Evolutionary conservation across 2,888 invertebrate species (phyloP), one percentile per base, ranked within the genome.

Genomic region (Thalpophila matura): DNA sequence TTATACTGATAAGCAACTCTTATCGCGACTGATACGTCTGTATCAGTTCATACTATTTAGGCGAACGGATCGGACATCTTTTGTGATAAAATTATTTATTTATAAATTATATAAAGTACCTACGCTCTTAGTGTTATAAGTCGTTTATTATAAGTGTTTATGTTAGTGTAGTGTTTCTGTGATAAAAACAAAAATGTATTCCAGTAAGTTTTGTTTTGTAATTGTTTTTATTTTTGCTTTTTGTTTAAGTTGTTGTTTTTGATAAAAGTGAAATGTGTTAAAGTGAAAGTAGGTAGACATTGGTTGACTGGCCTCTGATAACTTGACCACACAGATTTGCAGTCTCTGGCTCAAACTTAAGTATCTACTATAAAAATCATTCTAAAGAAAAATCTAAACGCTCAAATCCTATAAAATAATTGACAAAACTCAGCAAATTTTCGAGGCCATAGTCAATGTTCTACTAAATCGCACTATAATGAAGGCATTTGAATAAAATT

Each of bases 201-300:
- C 84, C 6, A 85, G 86, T 85, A 74, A 86, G 85, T 82, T 18
- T 38, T 56, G 24, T 27, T 40, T n/a, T 38, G n/a, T 5, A 20
- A 46, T 37, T 22, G 6, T 22, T 40, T 14, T 16, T n/a, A 10
- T 31, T 26, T 27, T 16, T n/a, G 10, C 27, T 26, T 27, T 12
- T 45, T 26, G 1, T 33, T 4, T 5, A 14, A 5, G 0, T 43
- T 14, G 5, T 27, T 18, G 18, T 37, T 3, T 29, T 37, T 14
- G 29, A 1, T 0, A 6, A 18, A 18, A 29, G 14, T 26, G 4
- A 9, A 53, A n/a, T n/a, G n/a, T 27, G 16, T 5, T 33, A n/a
- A 33, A 14, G 43, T 35, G 16, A 24, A n/a, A 4, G 24, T 33
- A 46, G 6, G 12, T 12, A 14, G 35, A n/a, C 6, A 33, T 33